A percentile compares a stretch with the other conserved stretches of the same genome.
Conservation (phyloP, 2,113 vertebrate species). For the Gambusia holbrooki region DNA sequence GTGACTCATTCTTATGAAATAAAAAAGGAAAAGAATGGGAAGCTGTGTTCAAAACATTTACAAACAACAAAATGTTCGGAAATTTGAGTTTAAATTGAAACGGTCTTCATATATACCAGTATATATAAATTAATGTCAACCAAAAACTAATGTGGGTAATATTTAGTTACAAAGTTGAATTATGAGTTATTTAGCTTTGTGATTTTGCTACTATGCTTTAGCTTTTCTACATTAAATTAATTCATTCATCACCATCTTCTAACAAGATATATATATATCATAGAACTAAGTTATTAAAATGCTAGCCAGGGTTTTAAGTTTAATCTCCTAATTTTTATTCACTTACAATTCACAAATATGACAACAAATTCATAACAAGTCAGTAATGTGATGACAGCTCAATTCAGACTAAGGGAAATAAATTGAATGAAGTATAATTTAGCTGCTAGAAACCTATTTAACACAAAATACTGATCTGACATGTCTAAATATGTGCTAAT, state of each 20-base stretch:
- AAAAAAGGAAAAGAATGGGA: neutral
- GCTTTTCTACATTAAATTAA: neutral
- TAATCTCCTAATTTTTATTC: neutral
- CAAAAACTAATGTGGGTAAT: neutral
- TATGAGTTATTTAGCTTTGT: neutral
- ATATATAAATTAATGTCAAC: neutral
- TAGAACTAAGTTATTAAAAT: neutral
- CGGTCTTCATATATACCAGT: too few species aligned
- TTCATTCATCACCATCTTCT: neutral
- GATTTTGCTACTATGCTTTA: neutral
- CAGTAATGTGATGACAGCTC: neutral
- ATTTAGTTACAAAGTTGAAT: neutral
- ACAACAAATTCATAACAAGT: constrained; percentile 26
- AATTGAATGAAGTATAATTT: neutral
- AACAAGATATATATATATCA: neutral
- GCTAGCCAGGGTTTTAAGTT: neutral
- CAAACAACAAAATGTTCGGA: neutral
- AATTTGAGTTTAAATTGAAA: neutral
- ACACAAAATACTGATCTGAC: neutral
- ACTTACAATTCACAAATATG: neutral
- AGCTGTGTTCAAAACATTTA: neutral
- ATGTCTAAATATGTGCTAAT: neutral
- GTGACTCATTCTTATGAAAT: neutral
- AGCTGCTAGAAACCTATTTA: neutral
- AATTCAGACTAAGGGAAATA: neutral